Percentiles rank a stretch among this genome's conserved stretches.
Conservation (phyloP, 2,888 invertebrate species). For the Reticulitermes lucifugus region DNA sequence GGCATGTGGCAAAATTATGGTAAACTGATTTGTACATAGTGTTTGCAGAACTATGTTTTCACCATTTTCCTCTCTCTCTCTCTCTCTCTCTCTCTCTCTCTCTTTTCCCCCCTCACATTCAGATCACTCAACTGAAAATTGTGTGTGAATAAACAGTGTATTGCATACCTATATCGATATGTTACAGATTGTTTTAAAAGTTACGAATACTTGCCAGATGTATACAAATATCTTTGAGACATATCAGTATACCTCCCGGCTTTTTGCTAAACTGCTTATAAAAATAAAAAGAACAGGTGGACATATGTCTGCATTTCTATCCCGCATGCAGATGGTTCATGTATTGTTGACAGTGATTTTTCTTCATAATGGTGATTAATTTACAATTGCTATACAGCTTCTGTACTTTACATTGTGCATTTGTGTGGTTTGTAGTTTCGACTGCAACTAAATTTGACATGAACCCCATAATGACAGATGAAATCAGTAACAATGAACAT, state of each 20-base stretch:
- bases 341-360: neutral
- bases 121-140: neutral
- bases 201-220: conserved; percentile 20
- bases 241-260: conserved; percentile 25
- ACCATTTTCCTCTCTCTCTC: no score
- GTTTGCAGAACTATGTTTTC: neutral
- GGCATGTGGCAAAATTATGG: neutral
- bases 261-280: conserved; percentile 4
- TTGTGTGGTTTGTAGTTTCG: conserved; percentile 27
- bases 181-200: conserved; percentile 34
- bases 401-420: conserved; percentile 2
- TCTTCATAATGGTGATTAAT: neutral
- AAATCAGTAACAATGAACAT: conserved; percentile 20
- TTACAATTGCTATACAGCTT: neutral
- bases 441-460: neutral
- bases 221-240: conserved; percentile 20
- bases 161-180: conserved; percentile 22
- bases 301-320: neutral
- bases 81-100: no score
- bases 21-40: neutral
- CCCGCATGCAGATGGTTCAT: neutral
- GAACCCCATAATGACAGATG: conserved; percentile 27
- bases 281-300: conserved; percentile 2
- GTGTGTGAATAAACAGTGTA: neutral
- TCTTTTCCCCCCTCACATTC: neutral